A percentile compares a stretch with the other conserved stretches of the same genome.
phyloP scores from a whole-genome alignment of 2,113 vertebrate species.

The Rafetus swinhoei region DNA sequence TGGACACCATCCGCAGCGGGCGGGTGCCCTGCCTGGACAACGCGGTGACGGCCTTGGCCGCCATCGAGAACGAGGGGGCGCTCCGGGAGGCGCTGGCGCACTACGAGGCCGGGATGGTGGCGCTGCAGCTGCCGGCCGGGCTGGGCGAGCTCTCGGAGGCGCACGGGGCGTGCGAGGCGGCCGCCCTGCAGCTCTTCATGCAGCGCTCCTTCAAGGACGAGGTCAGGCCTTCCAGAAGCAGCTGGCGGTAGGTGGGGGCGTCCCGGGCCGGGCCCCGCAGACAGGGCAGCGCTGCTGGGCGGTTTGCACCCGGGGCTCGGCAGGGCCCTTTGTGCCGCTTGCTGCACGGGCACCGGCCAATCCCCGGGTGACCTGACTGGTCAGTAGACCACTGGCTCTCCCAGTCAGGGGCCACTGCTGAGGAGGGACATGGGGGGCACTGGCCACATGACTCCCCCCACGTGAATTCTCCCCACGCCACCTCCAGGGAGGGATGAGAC shows the following conservation, averaged over 20 bases:
- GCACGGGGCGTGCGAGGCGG: slow-evolving; percentile 19
- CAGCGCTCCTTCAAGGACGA: slow-evolving; percentile 59
- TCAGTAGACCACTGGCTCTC: too few relatives aligned
- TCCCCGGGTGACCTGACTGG: not conserved
- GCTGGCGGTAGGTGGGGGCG: slow-evolving; percentile 23
- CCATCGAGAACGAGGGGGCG: slow-evolving; percentile 58
- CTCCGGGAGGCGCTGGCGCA: not conserved
- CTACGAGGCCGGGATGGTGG: slow-evolving; percentile 28
- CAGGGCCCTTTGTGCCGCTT: not conserved
- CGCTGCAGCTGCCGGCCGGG: slow-evolving; percentile 11
- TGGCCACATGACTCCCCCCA: too few relatives aligned
- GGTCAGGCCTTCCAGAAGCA: not conserved
- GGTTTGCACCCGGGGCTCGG: not conserved
- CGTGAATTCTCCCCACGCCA: too few relatives aligned
- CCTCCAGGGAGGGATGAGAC: too few relatives aligned
- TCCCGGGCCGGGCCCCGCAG: too few relatives aligned
- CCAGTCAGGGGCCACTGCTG: too few relatives aligned
- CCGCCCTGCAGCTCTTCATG: slow-evolving; percentile 46
- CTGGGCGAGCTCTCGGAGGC: slow-evolving; percentile 20
- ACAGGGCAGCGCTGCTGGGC: rapidly evolving
- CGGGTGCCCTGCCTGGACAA: slow-evolving; percentile 68
- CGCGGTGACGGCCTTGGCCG: slow-evolving; percentile 23
- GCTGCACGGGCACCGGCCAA: not conserved
- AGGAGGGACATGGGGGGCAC: too few relatives aligned
- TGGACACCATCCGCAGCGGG: slow-evolving; percentile 60